phyloP scores from a whole-genome alignment of 2,888 invertebrate genomes.

The Agrotis clavis region DNA sequence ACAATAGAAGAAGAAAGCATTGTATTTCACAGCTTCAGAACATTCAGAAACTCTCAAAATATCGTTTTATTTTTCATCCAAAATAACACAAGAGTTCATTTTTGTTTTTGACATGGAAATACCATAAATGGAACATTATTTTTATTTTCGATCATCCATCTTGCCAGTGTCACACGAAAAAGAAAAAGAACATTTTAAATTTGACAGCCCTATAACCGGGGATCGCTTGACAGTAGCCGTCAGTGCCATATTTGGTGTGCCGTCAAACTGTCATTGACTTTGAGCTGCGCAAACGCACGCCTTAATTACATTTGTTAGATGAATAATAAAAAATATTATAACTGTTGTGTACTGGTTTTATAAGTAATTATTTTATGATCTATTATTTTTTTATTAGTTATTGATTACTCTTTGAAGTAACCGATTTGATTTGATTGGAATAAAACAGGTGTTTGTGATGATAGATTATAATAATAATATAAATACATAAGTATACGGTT shows the following conservation, averaged over 20 bases:
- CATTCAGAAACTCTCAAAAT: not conserved
- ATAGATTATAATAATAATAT: too few species aligned
- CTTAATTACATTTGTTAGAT: conserved; percentile 64
- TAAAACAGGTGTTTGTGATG: too few species aligned
- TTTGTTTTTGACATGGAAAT: conserved; percentile 42
- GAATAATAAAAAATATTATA: conserved; percentile 62
- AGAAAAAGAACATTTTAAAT: conserved; percentile 35
- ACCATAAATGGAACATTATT: conserved; percentile 40
- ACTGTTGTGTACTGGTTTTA: conserved; percentile 49
- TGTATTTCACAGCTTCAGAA: not conserved
- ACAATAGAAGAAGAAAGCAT: not conserved
- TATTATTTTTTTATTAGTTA: conserved; percentile 38
- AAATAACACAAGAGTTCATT: conserved; percentile 22
- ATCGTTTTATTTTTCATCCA: not conserved
- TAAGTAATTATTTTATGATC: conserved; percentile 31
- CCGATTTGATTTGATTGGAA: too few species aligned
- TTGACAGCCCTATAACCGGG: conserved; percentile 64
- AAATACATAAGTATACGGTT: too few species aligned
- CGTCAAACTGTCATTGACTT: conserved; percentile 84
- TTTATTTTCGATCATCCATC: conserved; percentile 55
- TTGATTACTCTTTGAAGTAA: conserved; percentile 31
- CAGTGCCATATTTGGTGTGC: conserved; percentile 78
- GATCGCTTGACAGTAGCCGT: conserved; percentile 73
- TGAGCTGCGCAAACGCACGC: conserved; percentile 59
- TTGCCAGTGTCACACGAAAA: conserved; percentile 46